A percentile compares a stretch with the other conserved stretches of the same genome.
These are phyloP conservation scores for Thymelicus sylvestris DNA, from an alignment of 2,888 invertebrate genomes.

Conservation along the genomic window DNA sequence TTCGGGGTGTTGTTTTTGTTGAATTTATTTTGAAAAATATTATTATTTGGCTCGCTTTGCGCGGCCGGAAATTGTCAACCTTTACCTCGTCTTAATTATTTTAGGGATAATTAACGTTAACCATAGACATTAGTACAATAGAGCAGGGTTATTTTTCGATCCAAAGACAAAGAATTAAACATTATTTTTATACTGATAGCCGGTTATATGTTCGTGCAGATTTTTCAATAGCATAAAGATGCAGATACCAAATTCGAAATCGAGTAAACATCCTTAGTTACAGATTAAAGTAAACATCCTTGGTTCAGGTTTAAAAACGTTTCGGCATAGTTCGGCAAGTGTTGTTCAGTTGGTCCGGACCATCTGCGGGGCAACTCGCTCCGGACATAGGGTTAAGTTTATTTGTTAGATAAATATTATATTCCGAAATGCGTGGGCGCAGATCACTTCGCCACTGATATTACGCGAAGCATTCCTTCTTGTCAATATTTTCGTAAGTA, in stretches of 20 bases:
- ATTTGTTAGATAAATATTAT: conserved; percentile 78
- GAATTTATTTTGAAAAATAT: conserved; percentile 57
- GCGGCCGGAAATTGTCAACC: conserved; percentile 78
- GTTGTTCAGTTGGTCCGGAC: conserved; percentile 71
- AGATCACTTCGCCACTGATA: conserved; percentile 45
- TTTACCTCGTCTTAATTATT: conserved; percentile 82
- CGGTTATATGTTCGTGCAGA: conserved; percentile 81
- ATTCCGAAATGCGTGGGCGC: conserved; percentile 72
- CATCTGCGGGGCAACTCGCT: conserved; percentile 49
- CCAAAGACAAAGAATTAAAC: conserved; percentile 81
- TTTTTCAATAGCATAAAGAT: conserved; percentile 72
- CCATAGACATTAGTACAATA: conserved; percentile 84
- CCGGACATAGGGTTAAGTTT: conserved; percentile 80
- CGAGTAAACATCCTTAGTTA: conserved; percentile 71
- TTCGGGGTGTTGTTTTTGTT: conserved; percentile 59
- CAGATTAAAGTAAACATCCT: conserved; percentile 75
- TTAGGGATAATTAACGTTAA: conserved; percentile 83
- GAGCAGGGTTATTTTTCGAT: conserved; percentile 85
- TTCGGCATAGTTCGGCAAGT: conserved; percentile 75
- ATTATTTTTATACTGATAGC: conserved; percentile 84
- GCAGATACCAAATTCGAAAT: conserved; percentile 73
- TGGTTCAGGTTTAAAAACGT: conserved; percentile 66
- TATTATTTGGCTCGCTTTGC: conserved; percentile 60
- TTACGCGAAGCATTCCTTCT: conserved; percentile 58
- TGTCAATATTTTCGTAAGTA: conserved; percentile 35